Evolutionary conservation across 2,797 vertebrate genomes (phyloP), one percentile per base, ranked within the genome.

Genomic region (Rhinophrynus dorsalis): DNA sequence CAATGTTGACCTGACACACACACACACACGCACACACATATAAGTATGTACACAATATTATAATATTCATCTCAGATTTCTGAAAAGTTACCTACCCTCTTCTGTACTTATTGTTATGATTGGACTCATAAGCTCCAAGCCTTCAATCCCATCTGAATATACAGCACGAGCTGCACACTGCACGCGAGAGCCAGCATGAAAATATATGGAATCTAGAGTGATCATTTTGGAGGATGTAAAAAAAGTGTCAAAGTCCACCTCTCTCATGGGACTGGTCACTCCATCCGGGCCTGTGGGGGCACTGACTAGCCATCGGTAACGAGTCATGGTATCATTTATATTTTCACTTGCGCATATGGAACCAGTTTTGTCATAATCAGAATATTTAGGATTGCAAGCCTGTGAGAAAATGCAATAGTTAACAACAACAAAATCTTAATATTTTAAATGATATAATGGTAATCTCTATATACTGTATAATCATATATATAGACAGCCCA

Each of bases 191-290:
- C 96, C 95, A 0, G 94, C 90, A 76, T 96, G 95, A 79, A 97
- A 98, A 87, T 98, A 98, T 76, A 98, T 88, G 5, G 96, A 96
- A 79, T 98, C 96, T 3, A 98, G 67, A 0, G 94, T 92, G 80
- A 98, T 93, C 78, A 87, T 91, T 89, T 97, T 98, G 63, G 95
- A 95, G 2, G 96, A 96, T 0, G 95, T 96, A 67, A 97, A 97
- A 85, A 98, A 98, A n/a, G 96, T 98, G 80, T 98, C 92, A 17
- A 95, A 95, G 86, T 97, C 95, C 69, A 93, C 89, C 76, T 97
- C 96, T 67, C 85, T 92, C 94, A 97, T 92, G 77, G 95, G 94
- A 78, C 93, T 93, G 76, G 94, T 94, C 61, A 98, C 92, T 0
- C 95, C 95, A 6, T 96, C 92, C 0, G 89, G 84, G 32, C 95